Evolutionary conservation across 2,888 invertebrate species (phyloP), one percentile per base, ranked within the genome.

Genomic region (Lasioglossum marginatum): DNA sequence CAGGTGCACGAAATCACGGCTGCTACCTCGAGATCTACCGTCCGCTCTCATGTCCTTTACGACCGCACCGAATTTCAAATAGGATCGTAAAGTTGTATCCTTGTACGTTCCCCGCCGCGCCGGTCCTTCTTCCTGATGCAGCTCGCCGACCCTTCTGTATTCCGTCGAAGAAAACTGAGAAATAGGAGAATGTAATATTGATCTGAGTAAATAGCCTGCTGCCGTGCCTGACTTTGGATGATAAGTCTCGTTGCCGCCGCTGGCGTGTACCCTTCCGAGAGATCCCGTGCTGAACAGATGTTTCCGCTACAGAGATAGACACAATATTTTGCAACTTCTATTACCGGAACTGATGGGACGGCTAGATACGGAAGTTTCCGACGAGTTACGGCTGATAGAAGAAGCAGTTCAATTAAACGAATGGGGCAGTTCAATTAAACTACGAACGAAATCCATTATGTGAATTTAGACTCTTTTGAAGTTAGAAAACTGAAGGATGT

Each of bases 1-100:
- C 91, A 91, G 91, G 92, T 92, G 91, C 87, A 87, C 85, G 88
- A 89, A 91, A 91, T 91, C 90, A 85, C 89, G 79, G 81, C 83
- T 77, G 79, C 79, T 87, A 75, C 82, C 52, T 79, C 79, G 85
- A 79, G 80, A 81, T 86, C 81, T 71, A 81, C 66, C 79, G 60
- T 60, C 68, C 52, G 68, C 79, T 87, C 60, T 77, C 77, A 74
- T 52, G 81, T 87, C 82, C 60, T 85, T 85, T 86, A 82, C 81
- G 86, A 86, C 77, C 81, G 70, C 68, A 48, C 72, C 85, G 81
- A 87, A 83, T 83, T 81, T 80, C 78, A 80, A 77, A 79, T 82
- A 78, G 88, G 71, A 81, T 81, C 86, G 77, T 86, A 85, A 81
- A 85, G 63, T 71, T 72, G 79, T 68, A 76, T 75, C 71, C 84